Base-by-base conservation (phyloP, 2,888 invertebrate species). In the Perdita meconis region DNA sequence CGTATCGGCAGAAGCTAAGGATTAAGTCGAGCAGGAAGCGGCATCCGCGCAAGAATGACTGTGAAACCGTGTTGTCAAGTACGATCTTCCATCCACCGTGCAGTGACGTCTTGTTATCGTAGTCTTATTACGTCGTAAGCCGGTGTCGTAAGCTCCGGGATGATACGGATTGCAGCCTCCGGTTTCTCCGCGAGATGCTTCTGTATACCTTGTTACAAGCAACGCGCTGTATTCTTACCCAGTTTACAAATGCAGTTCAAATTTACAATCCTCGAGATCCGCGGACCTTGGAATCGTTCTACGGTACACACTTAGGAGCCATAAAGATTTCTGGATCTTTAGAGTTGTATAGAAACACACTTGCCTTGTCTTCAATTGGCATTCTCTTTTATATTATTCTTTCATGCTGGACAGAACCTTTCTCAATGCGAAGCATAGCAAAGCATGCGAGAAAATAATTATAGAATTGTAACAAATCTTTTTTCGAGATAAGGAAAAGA, bases 51-150 rank as follows among this genome's bases (percentile, higher is more conserved):
- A 40, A 59, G 68, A 77, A 66, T 77, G 56, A 61, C 74, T 70
- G 63, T 66, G 66, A 71, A 76, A 78, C 77, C 66, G 38, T 70
- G 63, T 68, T 77, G 77, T 64, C 67, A 61, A 51, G 53, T 55
- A 42, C 22, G 36, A 64, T 51, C 57, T 71, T 22, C 59, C 42
- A 50, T 12, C 42, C 56, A 13, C 30, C 13, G 44, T 4, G 50
- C 60, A 47, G 22, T 60, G 51, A 26, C 40, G 65, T 77, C 80
- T 83, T 76, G 69, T 72, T 70, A 56, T 71, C 81, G 64, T 60
- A 65, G 72, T 78, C 84, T 82, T 80, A 84, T 84, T 82, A 84
- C 83, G 51, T 57, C 70, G 68, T 61, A 80, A 78, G 78, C 78
- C 71, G 70, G 71, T 81, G 82, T 86, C 82, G 57, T 47, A 47